phyloP scores from a whole-genome alignment of 2,888 invertebrate genomes.

The Epiblema foenella region DNA sequence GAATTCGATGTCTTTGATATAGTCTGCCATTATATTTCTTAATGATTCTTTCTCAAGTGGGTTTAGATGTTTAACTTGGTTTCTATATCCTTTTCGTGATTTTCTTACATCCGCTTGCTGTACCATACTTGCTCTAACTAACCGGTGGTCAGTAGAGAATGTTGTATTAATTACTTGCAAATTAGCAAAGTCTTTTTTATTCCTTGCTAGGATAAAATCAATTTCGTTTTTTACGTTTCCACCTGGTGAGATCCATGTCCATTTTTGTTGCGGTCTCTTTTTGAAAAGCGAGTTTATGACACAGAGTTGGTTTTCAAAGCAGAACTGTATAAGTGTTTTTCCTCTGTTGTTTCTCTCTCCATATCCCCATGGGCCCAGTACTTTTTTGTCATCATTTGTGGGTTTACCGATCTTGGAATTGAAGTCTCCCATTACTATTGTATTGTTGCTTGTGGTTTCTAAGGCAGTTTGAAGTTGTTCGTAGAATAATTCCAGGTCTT shows the following conservation, averaged over 20 bases:
- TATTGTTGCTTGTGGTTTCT: background rate
- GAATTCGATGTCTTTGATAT: background rate
- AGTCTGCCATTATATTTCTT: background rate
- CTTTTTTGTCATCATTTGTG: background rate
- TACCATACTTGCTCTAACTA: background rate
- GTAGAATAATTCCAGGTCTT: no score
- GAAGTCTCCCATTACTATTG: background rate
- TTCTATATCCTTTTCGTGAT: background rate
- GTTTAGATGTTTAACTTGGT: background rate
- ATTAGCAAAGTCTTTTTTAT: background rate
- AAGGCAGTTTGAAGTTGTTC: no score
- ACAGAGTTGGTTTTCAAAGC: background rate
- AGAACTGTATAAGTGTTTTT: background rate
- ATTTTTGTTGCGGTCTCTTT: background rate
- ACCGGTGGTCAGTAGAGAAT: background rate
- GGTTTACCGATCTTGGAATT: background rate
- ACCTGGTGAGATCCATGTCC: background rate
- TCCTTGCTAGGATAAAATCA: background rate
- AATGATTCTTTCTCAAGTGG: background rate
- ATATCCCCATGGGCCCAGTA: background rate
- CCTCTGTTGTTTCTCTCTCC: background rate
- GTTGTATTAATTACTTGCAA: background rate
- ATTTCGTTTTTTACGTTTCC: background rate
- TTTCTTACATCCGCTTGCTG: no score
- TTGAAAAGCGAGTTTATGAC: background rate